Base-by-base conservation (phyloP, 2,888 invertebrate genomes). In the Metacarcinus magister region DNA sequence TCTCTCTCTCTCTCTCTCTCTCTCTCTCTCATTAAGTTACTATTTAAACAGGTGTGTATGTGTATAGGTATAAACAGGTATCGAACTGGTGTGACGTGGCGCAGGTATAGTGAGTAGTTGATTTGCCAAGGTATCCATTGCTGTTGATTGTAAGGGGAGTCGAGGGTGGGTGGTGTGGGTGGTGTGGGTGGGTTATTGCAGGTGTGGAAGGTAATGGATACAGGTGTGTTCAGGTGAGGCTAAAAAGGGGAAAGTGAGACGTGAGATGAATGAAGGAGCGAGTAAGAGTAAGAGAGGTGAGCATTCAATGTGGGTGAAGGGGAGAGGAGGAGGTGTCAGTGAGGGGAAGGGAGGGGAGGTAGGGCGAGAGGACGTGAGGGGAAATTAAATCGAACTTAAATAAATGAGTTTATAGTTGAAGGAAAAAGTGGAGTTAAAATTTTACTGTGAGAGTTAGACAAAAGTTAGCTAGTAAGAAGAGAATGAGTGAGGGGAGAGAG, bases 141-240 rank as follows among this genome's bases (percentile, higher is more conserved):
- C 5, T 54, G 54, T 7, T 54, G 54, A 54, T 54, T 54, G 54
- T 54, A 54, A 54, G 16, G 54, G 54, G 10, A 54, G 8, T 16
- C 54, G 54, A 7, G 54, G 54, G 54, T 13, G 54, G n/a, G n/a
- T n/a, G n/a, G n/a, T n/a, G n/a, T n/a, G n/a, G n/a, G n/a, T n/a
- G n/a, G n/a, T n/a, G n/a, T n/a, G 54, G 1, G 54, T 54, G 2
- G 54, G 54, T 54, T 54, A 54, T 54, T 54, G 54, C 54, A 54
- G 54, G 54, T 54, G 54, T 54, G 54, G 54, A 0, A 16, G 10
- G 54, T 54, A 54, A 54, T 54, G 54, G 54, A 54, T 8, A 5
- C 67, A 67, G 16, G 67, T 67, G 67, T 67, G 67, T 23, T 67
- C n/a, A 67, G 67, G 67, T 67, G 67, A n/a, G 67, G 67, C 67